A percentile compares a stretch with the other conserved stretches of the same genome.
phyloP scores from a whole-genome alignment of 2,113 vertebrate genomes.

The Psittacus erithacus region DNA sequence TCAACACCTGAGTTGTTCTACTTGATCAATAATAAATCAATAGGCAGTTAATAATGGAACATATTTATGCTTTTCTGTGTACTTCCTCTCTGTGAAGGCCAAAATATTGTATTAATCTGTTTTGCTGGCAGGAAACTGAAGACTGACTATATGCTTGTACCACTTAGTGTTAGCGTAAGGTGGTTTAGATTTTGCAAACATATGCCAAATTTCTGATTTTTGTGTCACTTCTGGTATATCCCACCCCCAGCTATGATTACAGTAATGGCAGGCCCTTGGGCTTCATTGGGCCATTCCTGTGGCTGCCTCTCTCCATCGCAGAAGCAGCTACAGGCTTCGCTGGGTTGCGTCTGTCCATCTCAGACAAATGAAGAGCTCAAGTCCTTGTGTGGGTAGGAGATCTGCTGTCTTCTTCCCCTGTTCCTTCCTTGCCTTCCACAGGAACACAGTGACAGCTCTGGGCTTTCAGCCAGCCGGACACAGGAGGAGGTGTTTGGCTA shows the following conservation, averaged over 20 bases:
- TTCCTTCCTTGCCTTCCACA: slow-evolving; percentile 31
- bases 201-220: not conserved
- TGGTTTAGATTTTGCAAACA: not conserved
- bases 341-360: not conserved
- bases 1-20: not conserved
- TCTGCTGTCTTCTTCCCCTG: slow-evolving; percentile 26
- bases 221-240: not conserved
- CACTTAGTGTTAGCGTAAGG: not conserved
- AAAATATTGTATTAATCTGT: slow-evolving; percentile 44
- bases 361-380: slow-evolving; percentile 31
- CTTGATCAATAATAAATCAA: slow-evolving; percentile 33
- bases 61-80: slow-evolving; percentile 21
- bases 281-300: not conserved
- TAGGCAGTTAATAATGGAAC: slow-evolving; percentile 25
- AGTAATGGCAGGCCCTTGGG: not conserved
- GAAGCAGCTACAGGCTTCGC: not conserved
- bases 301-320: not conserved
- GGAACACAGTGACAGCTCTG: slow-evolving; percentile 34
- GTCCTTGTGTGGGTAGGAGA: slow-evolving; percentile 21
- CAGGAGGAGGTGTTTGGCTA: slow-evolving; percentile 62
- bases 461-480: slow-evolving; percentile 61
- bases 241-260: not conserved
- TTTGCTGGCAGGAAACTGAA: slow-evolving; percentile 39
- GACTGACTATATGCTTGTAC: not conserved
- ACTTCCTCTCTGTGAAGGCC: slow-evolving; percentile 1